phyloP scores from a whole-genome alignment of 2,888 invertebrate species.

The Drosophila gaucha region DNA sequence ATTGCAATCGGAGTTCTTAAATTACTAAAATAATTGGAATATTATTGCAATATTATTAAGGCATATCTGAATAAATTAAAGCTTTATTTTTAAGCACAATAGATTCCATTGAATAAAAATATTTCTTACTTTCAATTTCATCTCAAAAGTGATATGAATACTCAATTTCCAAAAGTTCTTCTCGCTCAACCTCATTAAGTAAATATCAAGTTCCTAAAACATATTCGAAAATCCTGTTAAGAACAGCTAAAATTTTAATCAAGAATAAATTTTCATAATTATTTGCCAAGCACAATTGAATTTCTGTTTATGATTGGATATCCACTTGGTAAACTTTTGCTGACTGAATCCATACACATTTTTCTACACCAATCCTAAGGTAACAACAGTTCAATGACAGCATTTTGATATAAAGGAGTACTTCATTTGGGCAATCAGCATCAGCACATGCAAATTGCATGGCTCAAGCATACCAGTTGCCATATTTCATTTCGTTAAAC shows the following conservation, averaged over 20 bases:
- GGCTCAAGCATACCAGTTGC: not conserved
- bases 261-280: not conserved
- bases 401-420: constrained; percentile 14
- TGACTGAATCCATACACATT: not conserved
- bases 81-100: too few relatives aligned
- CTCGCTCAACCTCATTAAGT: not conserved
- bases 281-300: not conserved
- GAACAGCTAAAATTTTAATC: not conserved
- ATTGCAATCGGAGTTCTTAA: too few relatives aligned
- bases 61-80: too few relatives aligned
- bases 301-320: constrained; percentile 4
- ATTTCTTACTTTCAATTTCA: too few relatives aligned
- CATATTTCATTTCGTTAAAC: constrained; percentile 69
- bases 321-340: not conserved
- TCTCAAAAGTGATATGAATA: too few relatives aligned
- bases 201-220: not conserved
- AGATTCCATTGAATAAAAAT: too few relatives aligned
- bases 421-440: constrained; percentile 65
- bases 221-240: not conserved
- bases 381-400: constrained; percentile 4
- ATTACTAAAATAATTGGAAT: too few relatives aligned
- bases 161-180: too few relatives aligned
- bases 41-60: too few relatives aligned
- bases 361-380: not conserved
- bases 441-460: constrained; percentile 72